Base-by-base conservation (phyloP, 2,113 vertebrate genomes). In the Prunella fulvescens region DNA sequence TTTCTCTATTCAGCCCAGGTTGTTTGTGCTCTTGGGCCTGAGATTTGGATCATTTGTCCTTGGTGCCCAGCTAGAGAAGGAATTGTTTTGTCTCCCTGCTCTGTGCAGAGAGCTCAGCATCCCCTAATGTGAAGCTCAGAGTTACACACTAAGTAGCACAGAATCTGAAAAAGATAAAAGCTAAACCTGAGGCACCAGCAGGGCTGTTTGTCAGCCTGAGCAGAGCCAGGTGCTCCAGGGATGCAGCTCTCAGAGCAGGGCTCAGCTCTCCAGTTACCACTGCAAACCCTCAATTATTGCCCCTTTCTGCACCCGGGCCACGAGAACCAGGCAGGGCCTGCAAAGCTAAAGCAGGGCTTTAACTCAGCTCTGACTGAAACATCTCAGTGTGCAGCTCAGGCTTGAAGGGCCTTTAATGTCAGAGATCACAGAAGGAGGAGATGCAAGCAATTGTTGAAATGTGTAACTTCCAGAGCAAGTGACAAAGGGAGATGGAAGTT, bases 191-290 rank as follows among this genome's bases (percentile, higher is more conserved):
- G 35, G 23, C 57, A 60, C 26, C 57, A 60, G 24, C 35, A 97
- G 93, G 86, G 95, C 94, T 97, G 88, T 97, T 95, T 97, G 97
- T 94, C 96, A 97, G 83, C 95, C 94, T 47, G 31, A 95, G 70
- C 62, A 65, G 80, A 92, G 95, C 97, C 97, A 97, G 97, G 96
- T 97, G 97, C 95, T 97, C 62, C 14, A 12, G 96, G 91, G 83
- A 40, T 19, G 60, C 11, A 44, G 91, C 90, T 95, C 69, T 23
- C 84, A 78, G 94, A 56, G 93, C 84, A 72, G 91, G 76, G 88
- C 92, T 95, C 58, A 4, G 73, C 94, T 97, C 96, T 97, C 96
- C 94, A 61, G 94, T 96, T 97, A 94, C 97, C 48, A 3, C 95
- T 94, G 92, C 79, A 96, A 95, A 94, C 66, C 71, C n/a, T 93